These are phyloP conservation scores for Aricia agestis DNA, from an alignment of 1,140 invertebrate genomes.

Conservation along the genomic window DNA sequence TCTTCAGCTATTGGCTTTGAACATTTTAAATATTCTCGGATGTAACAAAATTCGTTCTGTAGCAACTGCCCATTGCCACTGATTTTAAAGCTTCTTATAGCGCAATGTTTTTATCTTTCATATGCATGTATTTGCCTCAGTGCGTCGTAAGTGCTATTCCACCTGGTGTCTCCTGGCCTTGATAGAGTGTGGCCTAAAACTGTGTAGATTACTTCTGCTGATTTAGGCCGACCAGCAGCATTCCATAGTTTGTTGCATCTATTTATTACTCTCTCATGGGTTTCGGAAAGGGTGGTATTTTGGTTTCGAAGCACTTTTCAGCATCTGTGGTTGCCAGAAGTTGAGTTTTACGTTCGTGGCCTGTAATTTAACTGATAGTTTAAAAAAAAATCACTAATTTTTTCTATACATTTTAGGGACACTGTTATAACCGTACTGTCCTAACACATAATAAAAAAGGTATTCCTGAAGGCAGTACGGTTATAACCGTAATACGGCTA, in stretches of 20 bases:
- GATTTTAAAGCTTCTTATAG: constrained; percentile 17
- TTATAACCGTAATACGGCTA: no score
- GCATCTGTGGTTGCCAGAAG: constrained; percentile 27
- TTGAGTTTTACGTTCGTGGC: constrained; percentile 10
- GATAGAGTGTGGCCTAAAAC: constrained; percentile 27
- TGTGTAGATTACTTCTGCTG: constrained; percentile 28
- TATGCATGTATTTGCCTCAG: constrained; percentile 24
- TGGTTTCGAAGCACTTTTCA: constrained; percentile 21
- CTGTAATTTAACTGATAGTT: no score
- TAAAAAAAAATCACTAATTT: no score
- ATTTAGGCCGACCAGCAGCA: constrained; percentile 25
- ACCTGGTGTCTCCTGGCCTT: constrained; percentile 26
- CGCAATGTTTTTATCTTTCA: constrained; percentile 25
- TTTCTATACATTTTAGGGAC: no score
- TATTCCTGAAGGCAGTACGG: no score
- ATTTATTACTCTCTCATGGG: constrained; percentile 23
- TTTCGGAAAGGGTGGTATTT: constrained; percentile 21
- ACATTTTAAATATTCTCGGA: constrained; percentile 30
- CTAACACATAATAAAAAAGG: no score
- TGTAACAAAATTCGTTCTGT: constrained; percentile 27
- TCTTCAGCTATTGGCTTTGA: constrained; percentile 31
- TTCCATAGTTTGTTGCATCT: constrained; percentile 32
- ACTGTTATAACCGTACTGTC: no score
- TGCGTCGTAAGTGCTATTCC: constrained; percentile 31
- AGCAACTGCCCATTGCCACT: constrained; percentile 1